A percentile compares a stretch with the other conserved stretches of the same genome.
These are phyloP conservation scores for Podarcis muralis DNA, from an alignment of 2,113 vertebrate species.

Conservation along the genomic window DNA sequence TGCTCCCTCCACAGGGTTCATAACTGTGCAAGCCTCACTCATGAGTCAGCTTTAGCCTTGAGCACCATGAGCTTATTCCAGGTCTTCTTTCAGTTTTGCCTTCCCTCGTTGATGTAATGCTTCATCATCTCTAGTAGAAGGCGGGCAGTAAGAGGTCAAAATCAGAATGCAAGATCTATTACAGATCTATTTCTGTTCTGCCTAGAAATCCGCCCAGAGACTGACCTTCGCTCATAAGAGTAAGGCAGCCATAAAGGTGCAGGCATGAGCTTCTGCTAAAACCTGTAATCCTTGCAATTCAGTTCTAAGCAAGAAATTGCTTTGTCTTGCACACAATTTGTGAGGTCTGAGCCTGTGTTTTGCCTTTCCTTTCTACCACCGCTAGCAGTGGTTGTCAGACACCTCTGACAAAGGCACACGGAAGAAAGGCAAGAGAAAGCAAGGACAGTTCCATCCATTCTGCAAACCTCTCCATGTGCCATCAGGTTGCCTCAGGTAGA, in stretches of 20 bases:
- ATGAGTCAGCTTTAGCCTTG: background rate
- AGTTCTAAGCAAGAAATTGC: background rate
- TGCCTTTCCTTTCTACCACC: too few relatives aligned
- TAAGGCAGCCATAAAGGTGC: background rate
- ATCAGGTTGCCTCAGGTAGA: too few relatives aligned
- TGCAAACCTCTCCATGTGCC: too few relatives aligned
- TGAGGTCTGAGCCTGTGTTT: too few relatives aligned
- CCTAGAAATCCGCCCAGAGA: background rate
- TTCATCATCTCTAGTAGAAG: background rate
- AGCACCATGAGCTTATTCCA: too few relatives aligned
- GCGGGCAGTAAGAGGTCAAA: background rate
- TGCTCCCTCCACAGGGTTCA: background rate
- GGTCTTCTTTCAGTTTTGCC: background rate
- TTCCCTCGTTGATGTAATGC: background rate
- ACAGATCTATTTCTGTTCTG: background rate
- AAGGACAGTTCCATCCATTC: too few relatives aligned
- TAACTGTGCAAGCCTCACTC: background rate
- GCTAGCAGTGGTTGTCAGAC: too few relatives aligned
- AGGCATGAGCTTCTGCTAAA: background rate
- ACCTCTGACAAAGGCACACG: too few relatives aligned
- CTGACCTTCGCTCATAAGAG: background rate
- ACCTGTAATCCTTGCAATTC: background rate
- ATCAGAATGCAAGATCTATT: background rate
- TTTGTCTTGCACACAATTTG: too few relatives aligned
- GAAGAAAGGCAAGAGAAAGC: too few relatives aligned